Evolutionary conservation across 2,888 invertebrate genomes (phyloP).

Genomic region (Anaspis maculata): DNA sequence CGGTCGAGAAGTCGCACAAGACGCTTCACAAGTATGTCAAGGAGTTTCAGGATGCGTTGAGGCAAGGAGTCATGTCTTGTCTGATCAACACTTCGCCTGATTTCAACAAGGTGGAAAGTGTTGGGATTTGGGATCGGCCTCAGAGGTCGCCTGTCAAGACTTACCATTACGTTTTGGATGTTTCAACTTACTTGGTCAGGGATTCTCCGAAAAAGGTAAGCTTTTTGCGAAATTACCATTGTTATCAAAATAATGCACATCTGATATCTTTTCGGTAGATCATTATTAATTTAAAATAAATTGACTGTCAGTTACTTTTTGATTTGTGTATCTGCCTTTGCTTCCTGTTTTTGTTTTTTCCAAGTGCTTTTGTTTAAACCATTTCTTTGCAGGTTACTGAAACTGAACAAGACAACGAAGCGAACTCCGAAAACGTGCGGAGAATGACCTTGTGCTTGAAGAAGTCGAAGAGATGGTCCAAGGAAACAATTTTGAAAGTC

Average conservation of each 20-base stretch:
- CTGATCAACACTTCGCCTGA: slow-evolving; percentile 36
- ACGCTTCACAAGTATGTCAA: slow-evolving; percentile 79
- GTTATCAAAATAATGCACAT: background rate
- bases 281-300: too few species aligned
- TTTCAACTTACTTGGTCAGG: slow-evolving; percentile 30
- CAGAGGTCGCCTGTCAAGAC: slow-evolving; percentile 44
- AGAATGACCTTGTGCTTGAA: slow-evolving; percentile 43
- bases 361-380: too few species aligned
- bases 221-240: background rate
- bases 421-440: too few species aligned
- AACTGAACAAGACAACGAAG: too few species aligned
- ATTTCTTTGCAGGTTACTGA: too few species aligned
- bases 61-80: slow-evolving; percentile 45
- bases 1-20: slow-evolving; percentile 80
- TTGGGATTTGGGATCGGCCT: slow-evolving; percentile 55
- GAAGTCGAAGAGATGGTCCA: slow-evolving; percentile 57
- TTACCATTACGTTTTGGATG: slow-evolving; percentile 44
- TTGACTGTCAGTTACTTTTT: too few species aligned
- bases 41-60: slow-evolving; percentile 60
- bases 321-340: too few species aligned
- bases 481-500: slow-evolving; percentile 50
- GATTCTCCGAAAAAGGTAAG: slow-evolving; percentile 22
- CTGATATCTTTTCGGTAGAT: too few species aligned
- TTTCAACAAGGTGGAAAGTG: slow-evolving; percentile 40
- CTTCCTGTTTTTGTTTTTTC: too few species aligned